Evolutionary conservation across 2,888 invertebrate species (phyloP).

Genomic region (Melinaea menophilus): DNA sequence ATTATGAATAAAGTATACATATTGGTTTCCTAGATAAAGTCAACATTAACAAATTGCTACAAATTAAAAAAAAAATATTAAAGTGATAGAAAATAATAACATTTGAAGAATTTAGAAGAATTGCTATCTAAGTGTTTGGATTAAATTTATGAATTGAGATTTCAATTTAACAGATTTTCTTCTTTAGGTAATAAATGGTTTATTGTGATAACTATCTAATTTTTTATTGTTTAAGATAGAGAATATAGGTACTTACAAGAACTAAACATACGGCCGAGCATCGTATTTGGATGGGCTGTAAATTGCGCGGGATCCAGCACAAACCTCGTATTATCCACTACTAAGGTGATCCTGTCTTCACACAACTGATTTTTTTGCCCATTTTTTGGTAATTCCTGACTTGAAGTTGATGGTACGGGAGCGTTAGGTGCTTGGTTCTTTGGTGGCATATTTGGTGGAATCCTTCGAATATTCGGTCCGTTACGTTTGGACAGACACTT

Average conservation of each 20-base stretch:
- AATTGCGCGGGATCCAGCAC: constrained; percentile 95
- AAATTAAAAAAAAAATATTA: too few species aligned
- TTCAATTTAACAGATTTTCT: too few species aligned
- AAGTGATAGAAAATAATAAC: too few species aligned
- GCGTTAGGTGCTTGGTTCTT: constrained; percentile 57
- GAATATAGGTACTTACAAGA: constrained; percentile 76
- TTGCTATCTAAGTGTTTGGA: too few species aligned
- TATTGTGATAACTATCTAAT: too few species aligned
- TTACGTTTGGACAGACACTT: constrained; percentile 68
- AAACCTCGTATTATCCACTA: constrained; percentile 95
- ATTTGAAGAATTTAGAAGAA: too few species aligned
- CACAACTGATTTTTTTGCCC: constrained; percentile 60
- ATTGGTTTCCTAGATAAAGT: too few species aligned
- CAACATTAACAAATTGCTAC: too few species aligned
- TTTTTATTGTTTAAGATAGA: too few species aligned
- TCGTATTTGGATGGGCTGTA: constrained; percentile 97
- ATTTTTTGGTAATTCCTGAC: constrained; percentile 55
- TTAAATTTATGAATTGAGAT: too few species aligned
- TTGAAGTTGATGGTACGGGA: constrained; percentile 61
- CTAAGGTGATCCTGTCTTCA: constrained; percentile 91
- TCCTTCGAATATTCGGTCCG: constrained; percentile 52
- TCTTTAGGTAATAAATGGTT: too few species aligned
- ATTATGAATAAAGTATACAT: too few species aligned
- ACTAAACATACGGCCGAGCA: constrained; percentile 99
- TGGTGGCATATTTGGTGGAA: constrained; percentile 55